Conservation (phyloP, 2,888 invertebrate species). For the Hipparchia semele region DNA sequence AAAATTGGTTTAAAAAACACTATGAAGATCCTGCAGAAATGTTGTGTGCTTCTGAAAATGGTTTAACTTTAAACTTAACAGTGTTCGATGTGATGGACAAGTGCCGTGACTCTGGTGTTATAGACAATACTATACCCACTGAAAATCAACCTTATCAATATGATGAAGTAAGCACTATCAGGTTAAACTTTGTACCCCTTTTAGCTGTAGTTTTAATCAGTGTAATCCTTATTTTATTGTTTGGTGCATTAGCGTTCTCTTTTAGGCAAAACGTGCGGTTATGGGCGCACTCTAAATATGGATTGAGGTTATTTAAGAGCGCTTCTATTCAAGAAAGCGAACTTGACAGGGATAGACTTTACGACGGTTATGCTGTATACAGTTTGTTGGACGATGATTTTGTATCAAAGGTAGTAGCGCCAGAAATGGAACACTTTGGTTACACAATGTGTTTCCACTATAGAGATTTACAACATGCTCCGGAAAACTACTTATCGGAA, state of each 20-base stretch:
- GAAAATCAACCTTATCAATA: conserved; percentile 84
- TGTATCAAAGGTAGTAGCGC: conserved; percentile 86
- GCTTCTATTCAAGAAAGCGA: conserved; percentile 82
- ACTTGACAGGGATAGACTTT: conserved; percentile 86
- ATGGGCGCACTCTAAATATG: conserved; percentile 92
- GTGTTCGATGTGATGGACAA: conserved; percentile 76
- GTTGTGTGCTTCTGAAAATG: conserved; percentile 84
- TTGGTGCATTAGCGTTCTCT: conserved; percentile 88
- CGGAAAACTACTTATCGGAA: conserved; percentile 84
- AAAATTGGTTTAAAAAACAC: conserved; percentile 86
- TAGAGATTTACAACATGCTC: conserved; percentile 84
- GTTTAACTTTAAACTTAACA: conserved; percentile 67
- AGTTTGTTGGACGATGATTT: conserved; percentile 91
- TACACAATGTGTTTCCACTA: conserved; percentile 87
- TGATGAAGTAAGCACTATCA: conserved; percentile 86
- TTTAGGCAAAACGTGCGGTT: conserved; percentile 91
- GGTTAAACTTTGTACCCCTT: conserved; percentile 87
- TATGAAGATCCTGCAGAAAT: conserved; percentile 85
- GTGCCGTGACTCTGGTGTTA: conserved; percentile 74
- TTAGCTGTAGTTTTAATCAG: conserved; percentile 89
- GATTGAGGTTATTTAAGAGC: conserved; percentile 89
- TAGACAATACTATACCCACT: conserved; percentile 81
- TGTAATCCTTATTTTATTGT: conserved; percentile 87
- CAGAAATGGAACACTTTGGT: conserved; percentile 88
- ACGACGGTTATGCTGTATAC: conserved; percentile 95